Base-by-base conservation (phyloP, 2,888 invertebrate species). In the Boloria selene region DNA sequence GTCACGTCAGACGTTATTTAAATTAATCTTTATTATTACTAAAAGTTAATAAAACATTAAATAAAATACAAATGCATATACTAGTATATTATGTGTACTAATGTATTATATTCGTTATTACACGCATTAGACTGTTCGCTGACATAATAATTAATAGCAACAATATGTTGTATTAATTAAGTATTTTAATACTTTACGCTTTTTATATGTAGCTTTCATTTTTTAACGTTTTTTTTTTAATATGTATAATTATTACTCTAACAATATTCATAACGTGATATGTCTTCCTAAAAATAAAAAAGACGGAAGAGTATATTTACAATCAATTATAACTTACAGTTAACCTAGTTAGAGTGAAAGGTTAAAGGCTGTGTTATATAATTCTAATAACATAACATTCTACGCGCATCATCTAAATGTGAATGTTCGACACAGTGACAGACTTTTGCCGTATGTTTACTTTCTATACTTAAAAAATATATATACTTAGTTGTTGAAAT, bases 291-390 rank as follows among this genome's bases (percentile, higher is more conserved):
- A 55, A 49, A 14, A 16, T 49, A 7, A 49, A 14, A 49, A 49
- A 16, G n/a, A 38, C 59, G 59, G 59, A 59, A 59, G 59, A 59
- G 7, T 49, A 17, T 14, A 59, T 47, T 16, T 16, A 50, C 31
- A 59, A 59, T 38, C 59, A 26, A 7, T 38, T 49, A 59, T 59
- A 56, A 56, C 26, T 59, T 17, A 50, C 17, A 59, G 26, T 38
- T 59, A 59, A 47, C 59, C 49, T 14, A 17, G 59, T 50, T 59
- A 59, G 62, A 72, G 73, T 71, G 72, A 73, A 73, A 72, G 73
- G 73, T 73, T 73, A 72, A 65, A 70, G 72, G 67, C 70, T 67
- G 63, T 50, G 59, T 72, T 65, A 64, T 62, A 45, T 71, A 71
- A 71, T 16, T 49, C 5, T 26, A 59, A 58, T 58, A 58, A 49